These are phyloP conservation scores for Gallinago paraguaiae DNA, from an alignment of 2,113 vertebrate genomes.

Conservation along the genomic window DNA sequence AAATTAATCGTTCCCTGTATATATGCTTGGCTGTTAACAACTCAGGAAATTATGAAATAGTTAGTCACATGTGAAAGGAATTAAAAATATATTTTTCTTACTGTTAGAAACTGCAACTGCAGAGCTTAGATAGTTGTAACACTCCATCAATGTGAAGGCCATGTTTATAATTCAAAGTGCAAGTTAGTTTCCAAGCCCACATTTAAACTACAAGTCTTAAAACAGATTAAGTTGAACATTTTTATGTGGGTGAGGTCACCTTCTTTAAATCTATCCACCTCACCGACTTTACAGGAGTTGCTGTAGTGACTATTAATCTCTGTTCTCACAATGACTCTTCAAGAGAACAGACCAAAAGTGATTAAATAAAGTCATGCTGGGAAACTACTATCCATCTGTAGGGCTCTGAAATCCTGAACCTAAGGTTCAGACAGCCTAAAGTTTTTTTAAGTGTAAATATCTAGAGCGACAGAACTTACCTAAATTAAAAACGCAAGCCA, in stretches of 20 bases:
- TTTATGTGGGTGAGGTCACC: neutral
- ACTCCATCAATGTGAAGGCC: neutral
- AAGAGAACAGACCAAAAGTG: neutral
- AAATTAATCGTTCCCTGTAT: neutral
- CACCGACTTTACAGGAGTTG: neutral
- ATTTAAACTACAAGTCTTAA: neutral
- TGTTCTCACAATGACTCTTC: neutral
- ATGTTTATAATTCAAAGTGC: neutral
- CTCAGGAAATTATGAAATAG: neutral
- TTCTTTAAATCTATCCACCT: neutral
- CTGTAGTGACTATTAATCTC: neutral
- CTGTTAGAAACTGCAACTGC: neutral
- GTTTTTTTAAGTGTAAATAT: neutral
- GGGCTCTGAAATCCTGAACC: neutral
- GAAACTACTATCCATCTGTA: neutral
- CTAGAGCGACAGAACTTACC: neutral
- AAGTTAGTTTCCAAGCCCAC: neutral
- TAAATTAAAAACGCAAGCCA: conserved; percentile 9
- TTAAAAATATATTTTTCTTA: neutral
- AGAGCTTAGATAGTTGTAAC: neutral
- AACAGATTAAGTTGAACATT: neutral
- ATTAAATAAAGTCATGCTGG: neutral
- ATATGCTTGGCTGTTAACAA: neutral
- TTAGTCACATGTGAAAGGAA: neutral
- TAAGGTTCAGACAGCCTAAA: neutral